Percentiles rank a stretch among this genome's conserved stretches.
These are phyloP conservation scores for Amphibalanus amphitrite DNA, from an alignment of 1,140 invertebrate species.

Conservation along the genomic window DNA sequence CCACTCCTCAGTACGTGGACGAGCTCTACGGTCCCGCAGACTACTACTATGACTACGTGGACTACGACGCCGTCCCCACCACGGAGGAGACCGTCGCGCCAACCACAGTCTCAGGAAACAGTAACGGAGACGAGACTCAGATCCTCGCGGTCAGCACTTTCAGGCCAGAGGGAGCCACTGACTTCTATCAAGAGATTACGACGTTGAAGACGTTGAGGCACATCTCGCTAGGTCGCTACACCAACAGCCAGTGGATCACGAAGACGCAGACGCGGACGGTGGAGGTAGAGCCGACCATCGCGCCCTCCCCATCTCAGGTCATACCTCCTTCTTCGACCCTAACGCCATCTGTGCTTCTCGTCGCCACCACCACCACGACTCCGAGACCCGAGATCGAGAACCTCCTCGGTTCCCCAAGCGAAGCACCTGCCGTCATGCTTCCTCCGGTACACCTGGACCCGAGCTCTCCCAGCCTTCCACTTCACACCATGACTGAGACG, in stretches of 20 bases:
- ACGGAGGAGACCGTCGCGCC: background rate
- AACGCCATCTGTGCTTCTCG: slow-evolving; percentile 49
- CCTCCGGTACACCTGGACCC: slow-evolving; percentile 57
- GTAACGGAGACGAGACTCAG: background rate
- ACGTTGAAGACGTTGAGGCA: slow-evolving; percentile 75
- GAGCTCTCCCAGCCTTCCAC: slow-evolving; percentile 40
- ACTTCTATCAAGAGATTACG: slow-evolving; percentile 41
- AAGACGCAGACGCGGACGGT: slow-evolving; percentile 28
- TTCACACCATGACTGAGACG: slow-evolving; percentile 74
- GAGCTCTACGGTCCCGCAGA: background rate
- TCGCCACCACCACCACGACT: slow-evolving; percentile 37
- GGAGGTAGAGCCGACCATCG: slow-evolving; percentile 27
- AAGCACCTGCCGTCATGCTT: slow-evolving; percentile 25
- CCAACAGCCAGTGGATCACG: slow-evolving; percentile 68
- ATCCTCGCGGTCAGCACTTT: slow-evolving; percentile 11
- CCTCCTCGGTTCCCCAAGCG: background rate
- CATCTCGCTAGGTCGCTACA: slow-evolving; percentile 70
- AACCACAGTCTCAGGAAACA: background rate
- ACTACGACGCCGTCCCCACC: background rate
- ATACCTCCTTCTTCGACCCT: slow-evolving; percentile 64
- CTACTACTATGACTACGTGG: background rate
- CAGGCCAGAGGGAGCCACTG: slow-evolving; percentile 9
- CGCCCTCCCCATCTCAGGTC: slow-evolving; percentile 8
- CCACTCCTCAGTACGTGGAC: too few relatives aligned
- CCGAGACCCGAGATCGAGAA: slow-evolving; percentile 1